Evolutionary conservation across 92 coral and sea anemone genomes (phyloP), one percentile per base, ranked within the genome.

Genomic region (Bergia puertoricense): DNA sequence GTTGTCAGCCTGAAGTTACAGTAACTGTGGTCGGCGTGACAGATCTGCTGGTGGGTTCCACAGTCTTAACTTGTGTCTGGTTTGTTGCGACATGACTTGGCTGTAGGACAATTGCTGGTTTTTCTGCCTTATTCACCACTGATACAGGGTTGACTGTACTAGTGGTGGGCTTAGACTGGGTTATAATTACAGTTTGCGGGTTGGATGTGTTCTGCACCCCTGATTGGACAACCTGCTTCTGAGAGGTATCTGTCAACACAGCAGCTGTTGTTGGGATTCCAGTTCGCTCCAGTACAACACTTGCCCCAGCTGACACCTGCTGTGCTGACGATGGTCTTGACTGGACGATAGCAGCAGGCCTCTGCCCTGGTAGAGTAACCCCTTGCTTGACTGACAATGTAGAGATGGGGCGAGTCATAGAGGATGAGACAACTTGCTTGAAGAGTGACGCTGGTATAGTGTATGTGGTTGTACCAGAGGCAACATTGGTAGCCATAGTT

Each of bases 371-470:
- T 46, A 84, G 20, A 30, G 79, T 48, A 37, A 71, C 67, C 66
- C 87, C 87, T 40, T 69, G 87, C 8, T 84, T 84, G 68, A 84
- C 68, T 71, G 87, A 84, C 79, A 72, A 51, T 5, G 87, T 13
- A 40, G 87, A 84, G 22, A 72, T n/a, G 13, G 87, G 87, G 66
- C 87, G 87, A 20, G 87, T 71, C 44, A 71, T 84, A 8, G 87
- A 84, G 1, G 87, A 84, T 0, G 87, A 84, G 20, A 84, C 79
- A 36, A 84, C 87, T 56, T 84, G 87, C 45, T 84, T 84, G 48
- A 84, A 84, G 79, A 84, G 87, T 0, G 87, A 84, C 1, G 87
- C 87, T 48, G 87, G 87, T 69, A 84, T 84, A 38, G 87, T 84
- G 75, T 84, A 84, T 0, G 87, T 84, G 87, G 87, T 84, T 4